Conservation (phyloP, 2,797 vertebrate species). For the Pseudocheirus occidentalis region DNA sequence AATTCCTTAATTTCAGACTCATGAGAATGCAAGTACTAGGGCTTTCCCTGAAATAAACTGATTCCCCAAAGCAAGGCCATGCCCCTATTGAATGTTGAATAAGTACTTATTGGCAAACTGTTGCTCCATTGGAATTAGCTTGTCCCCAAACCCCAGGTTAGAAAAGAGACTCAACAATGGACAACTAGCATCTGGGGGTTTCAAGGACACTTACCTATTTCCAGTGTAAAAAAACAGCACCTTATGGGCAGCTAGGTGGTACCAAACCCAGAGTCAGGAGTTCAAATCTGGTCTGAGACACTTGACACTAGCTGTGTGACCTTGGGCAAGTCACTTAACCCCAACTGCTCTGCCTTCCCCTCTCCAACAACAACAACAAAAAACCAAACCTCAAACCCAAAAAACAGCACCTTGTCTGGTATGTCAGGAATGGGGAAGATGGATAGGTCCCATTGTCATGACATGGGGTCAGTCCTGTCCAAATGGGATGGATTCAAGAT, state of each 20-base stretch:
- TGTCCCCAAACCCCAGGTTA: background rate
- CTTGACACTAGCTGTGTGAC: too few relatives aligned
- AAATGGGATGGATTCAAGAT: background rate
- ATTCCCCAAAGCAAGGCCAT: background rate
- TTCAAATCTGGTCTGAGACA: too few relatives aligned
- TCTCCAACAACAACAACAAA: too few relatives aligned
- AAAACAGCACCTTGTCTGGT: background rate
- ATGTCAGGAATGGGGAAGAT: background rate
- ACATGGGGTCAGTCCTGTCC: too few relatives aligned
- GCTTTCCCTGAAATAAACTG: background rate
- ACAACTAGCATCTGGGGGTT: background rate
- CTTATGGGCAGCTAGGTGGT: too few relatives aligned
- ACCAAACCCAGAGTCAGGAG: too few relatives aligned
- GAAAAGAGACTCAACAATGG: background rate
- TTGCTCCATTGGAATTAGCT: accelerated
- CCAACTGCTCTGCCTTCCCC: too few relatives aligned
- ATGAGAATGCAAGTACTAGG: background rate
- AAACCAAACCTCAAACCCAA: too few relatives aligned
- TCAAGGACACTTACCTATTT: too few relatives aligned
- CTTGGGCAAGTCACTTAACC: too few relatives aligned
- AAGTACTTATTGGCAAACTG: too few relatives aligned
- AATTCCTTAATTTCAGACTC: background rate
- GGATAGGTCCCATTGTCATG: background rate
- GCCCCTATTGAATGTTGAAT: background rate
- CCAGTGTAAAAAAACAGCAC: too few relatives aligned